phyloP scores from a whole-genome alignment of 2,113 vertebrate species.

The Scomber colias region DNA sequence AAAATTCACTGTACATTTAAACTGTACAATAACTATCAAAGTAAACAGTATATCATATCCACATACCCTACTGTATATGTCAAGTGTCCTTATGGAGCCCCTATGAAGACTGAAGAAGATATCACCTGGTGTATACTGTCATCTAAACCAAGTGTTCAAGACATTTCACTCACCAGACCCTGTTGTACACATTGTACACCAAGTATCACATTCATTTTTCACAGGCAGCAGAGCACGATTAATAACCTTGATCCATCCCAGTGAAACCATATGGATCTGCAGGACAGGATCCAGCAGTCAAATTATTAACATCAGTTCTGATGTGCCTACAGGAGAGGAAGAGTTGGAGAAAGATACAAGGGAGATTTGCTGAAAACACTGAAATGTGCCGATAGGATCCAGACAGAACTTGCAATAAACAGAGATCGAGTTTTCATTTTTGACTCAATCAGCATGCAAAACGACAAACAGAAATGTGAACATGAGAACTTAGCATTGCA shows the following conservation, averaged over 20 bases:
- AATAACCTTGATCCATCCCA: conserved; percentile 62
- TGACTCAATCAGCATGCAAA: conserved; percentile 44
- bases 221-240: conserved; percentile 61
- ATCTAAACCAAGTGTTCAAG: conserved; percentile 26
- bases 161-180: conserved; percentile 42
- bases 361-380: conserved; percentile 31
- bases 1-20: too few relatives aligned
- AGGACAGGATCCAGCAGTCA: conserved; percentile 58
- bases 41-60: too few relatives aligned
- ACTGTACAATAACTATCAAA: too few relatives aligned
- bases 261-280: conserved; percentile 58
- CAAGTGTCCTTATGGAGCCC: neutral
- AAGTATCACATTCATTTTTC: conserved; percentile 59
- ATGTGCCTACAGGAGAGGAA: conserved; percentile 37
- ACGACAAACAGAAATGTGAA: conserved; percentile 44
- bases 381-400: conserved; percentile 25
- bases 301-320: conserved; percentile 61
- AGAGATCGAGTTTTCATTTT: conserved; percentile 33
- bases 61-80: neutral
- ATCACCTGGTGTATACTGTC: conserved; percentile 35
- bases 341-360: conserved; percentile 27
- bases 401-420: conserved; percentile 36
- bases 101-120: neutral
- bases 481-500: conserved; percentile 13
- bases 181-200: conserved; percentile 22